A percentile compares a stretch with the other conserved stretches of the same genome.
Conservation (phyloP, 2,797 vertebrate species). For the Diglossa cyanea region DNA sequence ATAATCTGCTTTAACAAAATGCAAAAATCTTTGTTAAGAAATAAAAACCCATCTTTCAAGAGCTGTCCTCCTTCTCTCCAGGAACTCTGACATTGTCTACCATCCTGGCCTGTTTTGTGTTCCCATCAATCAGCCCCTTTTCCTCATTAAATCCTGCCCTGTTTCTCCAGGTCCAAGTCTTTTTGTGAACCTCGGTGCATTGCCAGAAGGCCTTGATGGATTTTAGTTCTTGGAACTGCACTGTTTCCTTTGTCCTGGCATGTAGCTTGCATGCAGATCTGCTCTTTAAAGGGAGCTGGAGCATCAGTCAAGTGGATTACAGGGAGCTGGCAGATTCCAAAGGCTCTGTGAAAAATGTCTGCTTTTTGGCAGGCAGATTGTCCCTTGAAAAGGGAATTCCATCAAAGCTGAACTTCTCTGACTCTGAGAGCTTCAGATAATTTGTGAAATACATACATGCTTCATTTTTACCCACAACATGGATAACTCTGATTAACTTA, state of each 20-base stretch:
- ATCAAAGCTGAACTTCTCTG: neutral
- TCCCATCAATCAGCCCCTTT: neutral
- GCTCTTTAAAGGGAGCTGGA: neutral
- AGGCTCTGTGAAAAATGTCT: neutral
- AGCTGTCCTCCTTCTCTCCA: neutral
- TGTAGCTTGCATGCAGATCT: neutral
- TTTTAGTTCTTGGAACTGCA: neutral
- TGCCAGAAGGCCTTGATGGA: neutral
- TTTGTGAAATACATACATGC: neutral
- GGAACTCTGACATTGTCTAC: neutral
- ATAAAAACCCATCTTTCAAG: neutral
- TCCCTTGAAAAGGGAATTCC: neutral
- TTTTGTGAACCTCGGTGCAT: neutral
- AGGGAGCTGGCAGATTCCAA: neutral
- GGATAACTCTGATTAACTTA: neutral
- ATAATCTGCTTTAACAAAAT: neutral
- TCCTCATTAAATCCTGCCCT: neutral
- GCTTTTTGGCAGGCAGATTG: neutral
- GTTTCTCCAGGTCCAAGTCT: neutral
- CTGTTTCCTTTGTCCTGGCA: neutral
- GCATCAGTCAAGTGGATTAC: slow-evolving; percentile 29
- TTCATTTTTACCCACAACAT: neutral
- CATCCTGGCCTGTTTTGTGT: neutral
- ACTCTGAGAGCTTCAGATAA: neutral
- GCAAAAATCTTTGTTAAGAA: neutral